Evolutionary conservation across 2,113 vertebrate species (phyloP).

Genomic region (Tonatia bakeri): DNA sequence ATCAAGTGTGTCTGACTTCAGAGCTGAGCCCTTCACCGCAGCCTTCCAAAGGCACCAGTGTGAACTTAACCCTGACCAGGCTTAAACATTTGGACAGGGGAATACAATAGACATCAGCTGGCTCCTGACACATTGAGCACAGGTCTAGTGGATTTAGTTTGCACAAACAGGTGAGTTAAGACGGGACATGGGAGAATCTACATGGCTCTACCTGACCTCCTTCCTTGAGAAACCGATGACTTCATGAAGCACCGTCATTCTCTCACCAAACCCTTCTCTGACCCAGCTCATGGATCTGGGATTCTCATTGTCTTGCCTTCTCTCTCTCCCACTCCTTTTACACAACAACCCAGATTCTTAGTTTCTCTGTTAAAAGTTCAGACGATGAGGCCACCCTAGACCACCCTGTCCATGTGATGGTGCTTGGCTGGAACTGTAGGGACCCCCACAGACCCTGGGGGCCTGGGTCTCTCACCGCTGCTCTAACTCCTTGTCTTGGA

Average conservation of each 20-base stretch:
- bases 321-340: not conserved
- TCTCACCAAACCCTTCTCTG: not conserved
- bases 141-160: not conserved
- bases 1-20: not conserved
- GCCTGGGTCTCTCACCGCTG: not conserved
- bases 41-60: not conserved
- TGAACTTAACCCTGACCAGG: not conserved
- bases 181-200: not conserved
- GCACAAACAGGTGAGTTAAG: not conserved
- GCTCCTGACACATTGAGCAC: not conserved
- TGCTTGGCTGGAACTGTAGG: not conserved
- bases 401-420: not conserved
- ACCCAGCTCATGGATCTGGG: not conserved
- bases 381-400: not conserved
- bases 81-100: not conserved
- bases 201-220: not conserved
- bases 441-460: not conserved
- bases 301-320: not conserved
- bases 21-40: not conserved
- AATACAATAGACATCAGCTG: not conserved
- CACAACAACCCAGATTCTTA: not conserved
- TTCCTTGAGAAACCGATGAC: not conserved
- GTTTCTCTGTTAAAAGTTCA: not conserved
- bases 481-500: not conserved
- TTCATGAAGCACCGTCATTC: not conserved